Evolutionary conservation across 2,888 invertebrate species (phyloP).

Genomic region (Phasia obesa): DNA sequence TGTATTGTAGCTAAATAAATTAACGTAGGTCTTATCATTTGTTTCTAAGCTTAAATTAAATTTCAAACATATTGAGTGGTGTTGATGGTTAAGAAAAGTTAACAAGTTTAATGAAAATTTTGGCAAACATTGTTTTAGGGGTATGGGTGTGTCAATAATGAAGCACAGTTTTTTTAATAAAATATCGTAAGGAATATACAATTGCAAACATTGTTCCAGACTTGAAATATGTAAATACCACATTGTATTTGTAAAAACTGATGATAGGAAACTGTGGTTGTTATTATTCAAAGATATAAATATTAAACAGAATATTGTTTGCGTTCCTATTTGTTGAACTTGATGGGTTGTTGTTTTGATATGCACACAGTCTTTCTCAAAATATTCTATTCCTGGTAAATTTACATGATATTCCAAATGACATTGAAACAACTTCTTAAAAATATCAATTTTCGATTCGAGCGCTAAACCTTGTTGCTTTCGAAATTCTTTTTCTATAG

Average conservation of each 20-base stretch:
- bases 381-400: conserved; percentile 71
- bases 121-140: conserved; percentile 67
- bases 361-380: conserved; percentile 44
- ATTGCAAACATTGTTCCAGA: conserved; percentile 63
- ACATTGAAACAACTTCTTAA: conserved; percentile 71
- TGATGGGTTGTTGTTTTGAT: conserved; percentile 23
- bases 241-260: conserved; percentile 62
- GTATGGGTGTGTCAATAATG: conserved; percentile 72
- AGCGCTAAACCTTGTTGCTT: conserved; percentile 78
- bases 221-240: conserved; percentile 77
- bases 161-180: conserved; percentile 73
- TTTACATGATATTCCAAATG: conserved; percentile 73
- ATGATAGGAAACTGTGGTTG: conserved; percentile 64
- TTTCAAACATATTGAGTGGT: conserved; percentile 38
- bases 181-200: conserved; percentile 74
- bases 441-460: conserved; percentile 71
- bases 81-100: conserved; percentile 63
- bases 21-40: conserved; percentile 43
- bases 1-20: conserved; percentile 50
- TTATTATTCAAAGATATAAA: conserved; percentile 71
- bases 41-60: conserved; percentile 23
- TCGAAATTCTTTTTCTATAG: conserved; percentile 75
- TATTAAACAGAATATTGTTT: conserved; percentile 73
- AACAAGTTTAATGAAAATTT: conserved; percentile 72
- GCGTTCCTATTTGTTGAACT: neutral